A percentile compares a stretch with the other conserved stretches of the same genome.
phyloP scores from a whole-genome alignment of 2,888 invertebrate genomes.

The Byasa hedistus region DNA sequence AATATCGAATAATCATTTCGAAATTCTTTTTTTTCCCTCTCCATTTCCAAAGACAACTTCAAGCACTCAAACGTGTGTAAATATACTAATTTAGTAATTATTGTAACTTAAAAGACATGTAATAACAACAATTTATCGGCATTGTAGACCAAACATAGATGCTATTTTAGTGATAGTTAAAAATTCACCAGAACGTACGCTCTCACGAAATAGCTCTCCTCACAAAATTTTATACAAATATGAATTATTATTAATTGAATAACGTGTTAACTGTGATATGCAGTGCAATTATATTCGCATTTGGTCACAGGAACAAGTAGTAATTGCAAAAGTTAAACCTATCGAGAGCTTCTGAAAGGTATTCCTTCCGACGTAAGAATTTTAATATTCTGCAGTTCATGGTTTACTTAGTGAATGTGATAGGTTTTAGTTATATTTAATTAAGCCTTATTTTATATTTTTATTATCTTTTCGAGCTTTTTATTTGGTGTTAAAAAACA shows the following conservation, averaged over 20 bases:
- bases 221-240: not conserved
- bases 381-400: conserved; percentile 5
- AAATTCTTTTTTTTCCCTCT: not conserved
- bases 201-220: not conserved
- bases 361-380: conserved; percentile 1
- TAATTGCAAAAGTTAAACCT: conserved; percentile 14
- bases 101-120: too few relatives aligned
- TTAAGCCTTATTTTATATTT: too few relatives aligned
- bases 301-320: not conserved
- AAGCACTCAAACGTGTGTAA: too few relatives aligned
- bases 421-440: too few relatives aligned
- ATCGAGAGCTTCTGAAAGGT: not conserved
- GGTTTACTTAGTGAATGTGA: not conserved
- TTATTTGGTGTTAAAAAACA: too few relatives aligned
- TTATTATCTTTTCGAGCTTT: too few relatives aligned
- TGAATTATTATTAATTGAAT: not conserved
- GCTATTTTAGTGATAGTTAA: not conserved
- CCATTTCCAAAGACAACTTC: not conserved
- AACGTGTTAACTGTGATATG: not conserved
- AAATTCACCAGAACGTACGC: not conserved
- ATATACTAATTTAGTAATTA: too few relatives aligned
- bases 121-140: too few relatives aligned
- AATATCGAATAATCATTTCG: conserved; percentile 23
- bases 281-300: not conserved
- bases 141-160: too few relatives aligned